Evolutionary conservation across 2,888 invertebrate genomes (phyloP).

Genomic region (Lepetodrilus schrolli): DNA sequence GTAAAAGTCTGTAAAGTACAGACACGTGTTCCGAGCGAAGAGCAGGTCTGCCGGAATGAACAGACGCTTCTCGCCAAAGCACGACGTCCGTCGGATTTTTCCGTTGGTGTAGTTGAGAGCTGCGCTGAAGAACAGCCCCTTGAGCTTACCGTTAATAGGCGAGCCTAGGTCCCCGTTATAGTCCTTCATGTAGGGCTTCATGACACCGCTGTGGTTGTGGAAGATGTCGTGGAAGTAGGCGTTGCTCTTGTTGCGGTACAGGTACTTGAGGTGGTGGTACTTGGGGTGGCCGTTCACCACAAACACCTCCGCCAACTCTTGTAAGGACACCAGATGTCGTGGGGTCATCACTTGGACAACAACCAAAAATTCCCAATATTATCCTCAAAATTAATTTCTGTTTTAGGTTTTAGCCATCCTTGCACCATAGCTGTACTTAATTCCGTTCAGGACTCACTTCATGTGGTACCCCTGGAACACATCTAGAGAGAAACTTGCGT

Average conservation of each 20-base stretch:
- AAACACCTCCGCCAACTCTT: background rate
- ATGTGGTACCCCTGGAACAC: no score
- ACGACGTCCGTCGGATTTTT: slow-evolving; percentile 45
- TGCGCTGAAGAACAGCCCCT: slow-evolving; percentile 25
- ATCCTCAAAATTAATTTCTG: no score
- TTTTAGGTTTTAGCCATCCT: no score
- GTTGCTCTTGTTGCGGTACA: slow-evolving; percentile 22
- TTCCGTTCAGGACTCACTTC: no score
- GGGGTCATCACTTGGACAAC: background rate
- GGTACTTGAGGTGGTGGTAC: slow-evolving; percentile 10
- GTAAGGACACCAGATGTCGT: background rate
- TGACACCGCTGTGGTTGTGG: background rate
- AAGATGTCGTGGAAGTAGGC: background rate
- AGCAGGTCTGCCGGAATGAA: slow-evolving; percentile 33
- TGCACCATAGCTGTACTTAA: no score
- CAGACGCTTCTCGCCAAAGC: slow-evolving; percentile 39
- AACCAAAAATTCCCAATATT: no score
- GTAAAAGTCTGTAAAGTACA: slow-evolving; percentile 74
- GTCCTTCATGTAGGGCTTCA: slow-evolving; percentile 26
- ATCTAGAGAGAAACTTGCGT: no score
- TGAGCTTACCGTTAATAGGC: slow-evolving; percentile 11
- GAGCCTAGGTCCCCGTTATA: slow-evolving; percentile 28
- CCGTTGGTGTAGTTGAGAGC: background rate
- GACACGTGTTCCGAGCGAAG: slow-evolving; percentile 27
- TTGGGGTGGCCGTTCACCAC: background rate